Percentiles rank a stretch among this genome's conserved stretches.
phyloP scores from a whole-genome alignment of 2,888 invertebrate genomes.

The Dorcus hopei region DNA sequence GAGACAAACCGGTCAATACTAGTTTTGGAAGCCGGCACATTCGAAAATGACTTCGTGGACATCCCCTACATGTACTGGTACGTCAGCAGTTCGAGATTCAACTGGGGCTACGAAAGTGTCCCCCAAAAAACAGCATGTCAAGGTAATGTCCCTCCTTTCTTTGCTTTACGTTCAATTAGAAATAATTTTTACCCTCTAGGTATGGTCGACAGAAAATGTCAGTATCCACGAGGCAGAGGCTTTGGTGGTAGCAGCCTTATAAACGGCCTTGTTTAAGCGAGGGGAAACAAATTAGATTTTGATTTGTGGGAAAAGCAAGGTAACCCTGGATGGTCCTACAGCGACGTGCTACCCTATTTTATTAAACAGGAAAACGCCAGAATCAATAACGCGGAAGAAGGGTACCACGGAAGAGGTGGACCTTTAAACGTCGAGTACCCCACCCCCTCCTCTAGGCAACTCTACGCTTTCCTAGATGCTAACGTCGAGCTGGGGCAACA shows the following conservation, averaged over 20 bases:
- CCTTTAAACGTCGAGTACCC: constrained; percentile 39
- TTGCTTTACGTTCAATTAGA: background rate
- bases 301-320: constrained; percentile 28
- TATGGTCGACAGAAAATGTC: constrained; percentile 22
- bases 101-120: constrained; percentile 14
- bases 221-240: constrained; percentile 24
- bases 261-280: constrained; percentile 26
- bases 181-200: constrained; percentile 11
- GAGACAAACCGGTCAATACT: constrained; percentile 10
- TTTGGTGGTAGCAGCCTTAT: constrained; percentile 27
- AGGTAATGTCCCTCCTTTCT: constrained; percentile 2
- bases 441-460: constrained; percentile 38
- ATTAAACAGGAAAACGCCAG: constrained; percentile 35
- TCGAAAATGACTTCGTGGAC: constrained; percentile 16
- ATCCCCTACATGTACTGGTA: constrained; percentile 17
- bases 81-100: constrained; percentile 6
- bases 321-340: constrained; percentile 49
- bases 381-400: constrained; percentile 28
- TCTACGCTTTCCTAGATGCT: constrained; percentile 59
- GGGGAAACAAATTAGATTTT: constrained; percentile 26
- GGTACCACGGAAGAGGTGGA: constrained; percentile 44
- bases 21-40: constrained; percentile 14
- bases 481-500: constrained; percentile 55
- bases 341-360: constrained; percentile 40
- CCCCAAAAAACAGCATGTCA: constrained; percentile 15